Evolutionary conservation across 2,797 vertebrate genomes (phyloP).

Genomic region (Lemur catta): DNA sequence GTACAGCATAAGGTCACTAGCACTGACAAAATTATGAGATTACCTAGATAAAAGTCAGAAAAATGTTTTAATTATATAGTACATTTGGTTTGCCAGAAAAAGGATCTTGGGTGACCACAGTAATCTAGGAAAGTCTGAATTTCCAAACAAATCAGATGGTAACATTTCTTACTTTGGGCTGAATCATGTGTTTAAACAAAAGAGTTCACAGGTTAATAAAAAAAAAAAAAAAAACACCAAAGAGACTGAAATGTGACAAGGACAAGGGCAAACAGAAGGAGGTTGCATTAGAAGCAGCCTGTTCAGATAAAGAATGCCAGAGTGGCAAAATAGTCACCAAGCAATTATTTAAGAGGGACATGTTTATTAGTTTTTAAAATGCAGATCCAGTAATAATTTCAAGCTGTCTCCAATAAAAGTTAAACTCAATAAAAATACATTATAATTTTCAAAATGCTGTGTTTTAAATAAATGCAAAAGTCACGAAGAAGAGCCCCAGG

Average conservation of each 20-base stretch:
- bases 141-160: background rate
- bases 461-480: conserved; percentile 62
- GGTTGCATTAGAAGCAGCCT: background rate
- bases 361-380: conserved; percentile 57
- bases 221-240: background rate
- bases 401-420: conserved; percentile 56
- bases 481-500: conserved; percentile 35
- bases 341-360: conserved; percentile 5
- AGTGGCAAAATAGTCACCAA: background rate
- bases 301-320: background rate
- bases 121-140: background rate
- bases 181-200: background rate
- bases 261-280: background rate
- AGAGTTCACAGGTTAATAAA: background rate
- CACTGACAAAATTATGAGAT: background rate
- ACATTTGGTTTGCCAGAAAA: background rate
- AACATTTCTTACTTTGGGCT: background rate
- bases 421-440: conserved; percentile 58
- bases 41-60: background rate
- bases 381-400: conserved; percentile 40
- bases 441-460: conserved; percentile 62
- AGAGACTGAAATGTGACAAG: background rate
- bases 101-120: background rate
- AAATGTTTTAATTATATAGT: background rate
- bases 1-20: background rate